phyloP scores from a whole-genome alignment of 2,888 invertebrate species.

The Coenonympha arcania region DNA sequence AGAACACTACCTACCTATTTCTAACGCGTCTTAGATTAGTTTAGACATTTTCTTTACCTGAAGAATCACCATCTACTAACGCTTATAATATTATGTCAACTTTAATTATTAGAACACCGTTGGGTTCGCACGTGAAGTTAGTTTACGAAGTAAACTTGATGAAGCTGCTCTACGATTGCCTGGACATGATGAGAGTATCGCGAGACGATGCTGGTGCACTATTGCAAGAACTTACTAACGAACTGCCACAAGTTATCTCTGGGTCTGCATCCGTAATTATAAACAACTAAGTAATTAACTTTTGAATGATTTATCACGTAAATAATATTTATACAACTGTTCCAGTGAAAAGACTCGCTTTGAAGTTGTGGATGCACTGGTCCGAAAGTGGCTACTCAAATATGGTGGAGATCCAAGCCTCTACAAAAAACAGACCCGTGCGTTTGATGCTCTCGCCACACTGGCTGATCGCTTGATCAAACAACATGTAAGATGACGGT shows the following conservation, averaged over 20 bases:
- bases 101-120: conserved; percentile 52
- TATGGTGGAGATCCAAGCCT: conserved; percentile 57
- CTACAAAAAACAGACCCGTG: conserved; percentile 59
- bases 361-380: conserved; percentile 52
- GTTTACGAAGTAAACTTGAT: conserved; percentile 49
- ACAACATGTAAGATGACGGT: conserved; percentile 45
- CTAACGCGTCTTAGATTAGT: no score
- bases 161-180: conserved; percentile 52
- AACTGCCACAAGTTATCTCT: conserved; percentile 47
- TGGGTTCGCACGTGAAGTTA: conserved; percentile 39
- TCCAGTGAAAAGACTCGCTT: conserved; percentile 49
- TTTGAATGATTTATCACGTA: no score
- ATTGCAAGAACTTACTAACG: conserved; percentile 44
- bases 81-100: no score
- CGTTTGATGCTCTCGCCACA: conserved; percentile 57
- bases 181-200: conserved; percentile 55
- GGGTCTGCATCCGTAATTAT: conserved; percentile 41
- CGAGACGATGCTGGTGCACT: conserved; percentile 42
- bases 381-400: conserved; percentile 53
- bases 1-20: no score
- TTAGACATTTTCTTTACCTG: no score
- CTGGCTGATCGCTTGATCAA: conserved; percentile 52
- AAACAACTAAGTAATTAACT: neutral
- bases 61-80: no score
- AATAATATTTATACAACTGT: conserved; percentile 2